phyloP scores from a whole-genome alignment of 2,113 vertebrate species.

The Cichladusa arquata region DNA sequence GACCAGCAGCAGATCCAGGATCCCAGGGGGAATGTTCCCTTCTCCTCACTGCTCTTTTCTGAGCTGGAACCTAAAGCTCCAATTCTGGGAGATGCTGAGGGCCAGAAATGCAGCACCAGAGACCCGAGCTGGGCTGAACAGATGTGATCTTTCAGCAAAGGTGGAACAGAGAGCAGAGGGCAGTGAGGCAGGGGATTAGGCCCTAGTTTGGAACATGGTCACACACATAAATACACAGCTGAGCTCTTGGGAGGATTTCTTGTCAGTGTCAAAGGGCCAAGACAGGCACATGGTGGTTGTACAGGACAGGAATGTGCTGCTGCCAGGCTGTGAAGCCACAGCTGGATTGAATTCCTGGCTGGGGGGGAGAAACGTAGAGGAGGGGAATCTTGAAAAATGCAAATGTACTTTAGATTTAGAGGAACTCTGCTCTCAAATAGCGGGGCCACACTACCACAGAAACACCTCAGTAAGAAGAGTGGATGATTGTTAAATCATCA shows the following conservation, averaged over 20 bases:
- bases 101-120: not conserved
- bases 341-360: not conserved
- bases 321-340: not conserved
- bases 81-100: not conserved
- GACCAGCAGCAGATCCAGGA: not conserved
- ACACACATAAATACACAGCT: not conserved
- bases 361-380: rapidly evolving
- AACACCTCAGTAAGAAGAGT: not conserved
- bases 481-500: not conserved
- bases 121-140: rapidly evolving
- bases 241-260: not conserved
- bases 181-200: not conserved
- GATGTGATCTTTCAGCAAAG: not conserved
- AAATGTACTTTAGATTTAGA: not conserved
- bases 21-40: not conserved
- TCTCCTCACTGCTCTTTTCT: not conserved
- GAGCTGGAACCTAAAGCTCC: not conserved
- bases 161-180: not conserved
- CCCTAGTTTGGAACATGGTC: not conserved
- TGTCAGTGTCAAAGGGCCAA: not conserved
- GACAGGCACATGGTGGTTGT: rapidly evolving
- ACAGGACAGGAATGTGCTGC: not conserved
- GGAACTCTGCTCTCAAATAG: not conserved
- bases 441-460: not conserved
- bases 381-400: not conserved